Evolutionary conservation across 2,888 invertebrate species (phyloP).

Genomic region (Caenorhabditis sp.): DNA sequence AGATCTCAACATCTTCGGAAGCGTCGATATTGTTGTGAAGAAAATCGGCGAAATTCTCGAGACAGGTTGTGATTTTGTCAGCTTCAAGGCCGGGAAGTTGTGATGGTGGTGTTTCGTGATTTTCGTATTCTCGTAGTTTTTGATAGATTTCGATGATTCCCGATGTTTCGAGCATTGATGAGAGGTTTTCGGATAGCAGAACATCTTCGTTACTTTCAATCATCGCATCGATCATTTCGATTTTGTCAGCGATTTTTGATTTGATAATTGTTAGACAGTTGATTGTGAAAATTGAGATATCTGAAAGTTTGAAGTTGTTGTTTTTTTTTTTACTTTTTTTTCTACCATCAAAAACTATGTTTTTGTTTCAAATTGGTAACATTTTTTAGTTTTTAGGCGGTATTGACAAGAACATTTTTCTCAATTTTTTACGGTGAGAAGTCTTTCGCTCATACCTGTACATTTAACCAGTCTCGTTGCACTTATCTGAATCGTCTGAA

Average conservation of each 20-base stretch:
- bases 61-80: neutral
- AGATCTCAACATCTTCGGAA: neutral
- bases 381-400: too few species aligned
- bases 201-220: slow-evolving; percentile 36
- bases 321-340: too few species aligned
- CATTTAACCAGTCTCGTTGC: slow-evolving; percentile 12
- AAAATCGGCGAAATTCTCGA: neutral
- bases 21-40: neutral
- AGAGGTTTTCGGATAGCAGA: slow-evolving; percentile 21
- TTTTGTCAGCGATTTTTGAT: slow-evolving; percentile 17
- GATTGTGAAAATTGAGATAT: slow-evolving; percentile 29
- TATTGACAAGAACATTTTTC: too few species aligned
- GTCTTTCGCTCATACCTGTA: neutral
- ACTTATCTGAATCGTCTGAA: slow-evolving; percentile 30
- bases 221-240: slow-evolving; percentile 37
- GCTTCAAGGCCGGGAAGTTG: neutral
- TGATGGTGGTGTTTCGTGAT: neutral
- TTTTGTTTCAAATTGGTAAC: too few species aligned
- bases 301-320: neutral
- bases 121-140: slow-evolving; percentile 13
- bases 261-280: slow-evolving; percentile 30
- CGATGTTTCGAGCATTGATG: slow-evolving; percentile 26
- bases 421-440: too few species aligned
- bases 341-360: too few species aligned
- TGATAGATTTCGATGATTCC: slow-evolving; percentile 34